Conservation (phyloP, 2,888 invertebrate species). For the Zonitis immaculata region DNA sequence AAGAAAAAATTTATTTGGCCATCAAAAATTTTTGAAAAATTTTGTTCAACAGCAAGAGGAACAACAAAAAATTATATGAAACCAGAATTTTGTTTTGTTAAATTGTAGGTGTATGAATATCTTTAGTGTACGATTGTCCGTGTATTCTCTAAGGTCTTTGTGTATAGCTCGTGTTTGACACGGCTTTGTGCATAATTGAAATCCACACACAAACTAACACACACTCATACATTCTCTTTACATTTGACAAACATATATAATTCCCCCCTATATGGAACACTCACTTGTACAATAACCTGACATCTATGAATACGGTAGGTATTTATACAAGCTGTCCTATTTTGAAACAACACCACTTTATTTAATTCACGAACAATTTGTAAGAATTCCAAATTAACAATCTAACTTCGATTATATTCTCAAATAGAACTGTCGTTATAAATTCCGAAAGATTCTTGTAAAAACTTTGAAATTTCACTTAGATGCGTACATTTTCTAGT, state of each 20-base stretch:
- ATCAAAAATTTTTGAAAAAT: too few relatives aligned
- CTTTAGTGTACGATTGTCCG: conserved; percentile 21
- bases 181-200: conserved; percentile 23
- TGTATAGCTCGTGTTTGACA: conserved; percentile 12
- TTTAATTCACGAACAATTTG: too few relatives aligned
- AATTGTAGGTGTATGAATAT: conserved; percentile 12
- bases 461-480: too few relatives aligned
- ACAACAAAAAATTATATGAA: not conserved
- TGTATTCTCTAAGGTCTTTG: conserved; percentile 18
- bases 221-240: conserved; percentile 4
- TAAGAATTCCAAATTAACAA: too few relatives aligned
- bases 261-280: conserved; percentile 17
- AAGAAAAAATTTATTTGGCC: too few relatives aligned
- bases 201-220: too few relatives aligned
- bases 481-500: conserved; percentile 8
- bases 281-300: conserved; percentile 22
- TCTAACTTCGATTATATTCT: too few relatives aligned
- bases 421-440: too few relatives aligned
- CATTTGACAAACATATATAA: conserved; percentile 20
- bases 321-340: too few relatives aligned
- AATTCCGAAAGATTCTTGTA: too few relatives aligned
- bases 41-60: not conserved
- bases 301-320: conserved; percentile 13
- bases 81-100: conserved; percentile 6
- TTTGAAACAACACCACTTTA: too few relatives aligned